These are phyloP conservation scores for Drosophila gunungcola DNA, from an alignment of 1,140 invertebrate genomes.

Conservation along the genomic window DNA sequence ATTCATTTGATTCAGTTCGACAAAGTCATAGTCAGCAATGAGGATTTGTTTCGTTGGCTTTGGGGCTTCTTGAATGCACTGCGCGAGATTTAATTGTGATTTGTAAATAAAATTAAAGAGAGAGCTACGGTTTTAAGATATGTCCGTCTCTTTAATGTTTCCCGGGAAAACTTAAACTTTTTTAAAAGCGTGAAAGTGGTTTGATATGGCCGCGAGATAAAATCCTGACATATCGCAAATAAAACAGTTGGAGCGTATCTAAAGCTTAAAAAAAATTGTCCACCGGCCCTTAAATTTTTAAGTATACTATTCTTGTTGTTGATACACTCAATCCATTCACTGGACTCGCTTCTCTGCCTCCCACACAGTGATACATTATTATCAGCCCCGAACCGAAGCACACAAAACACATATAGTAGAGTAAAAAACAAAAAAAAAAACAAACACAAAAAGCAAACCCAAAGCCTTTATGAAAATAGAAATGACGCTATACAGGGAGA, in stretches of 20 bases:
- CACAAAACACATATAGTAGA: constrained; percentile 35
- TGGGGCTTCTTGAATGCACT: constrained; percentile 73
- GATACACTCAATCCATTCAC: constrained; percentile 5
- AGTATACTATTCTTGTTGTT: background rate
- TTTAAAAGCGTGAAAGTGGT: constrained; percentile 41
- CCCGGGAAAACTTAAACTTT: constrained; percentile 7
- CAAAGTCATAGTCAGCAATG: constrained; percentile 78
- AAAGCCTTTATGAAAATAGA: constrained; percentile 76
- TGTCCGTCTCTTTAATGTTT: constrained; percentile 48
- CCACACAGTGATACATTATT: constrained; percentile 26
- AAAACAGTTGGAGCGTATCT: constrained; percentile 10
- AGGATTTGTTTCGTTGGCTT: constrained; percentile 60
- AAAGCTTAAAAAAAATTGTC: constrained; percentile 4
- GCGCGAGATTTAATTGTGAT: constrained; percentile 65
- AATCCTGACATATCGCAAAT: constrained; percentile 27
- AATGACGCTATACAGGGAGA: constrained; percentile 64
- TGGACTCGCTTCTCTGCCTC: constrained; percentile 14
- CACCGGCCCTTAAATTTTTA: background rate
- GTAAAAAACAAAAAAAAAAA: constrained; percentile 5
- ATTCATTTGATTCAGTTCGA: constrained; percentile 69
- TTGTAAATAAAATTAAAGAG: constrained; percentile 54
- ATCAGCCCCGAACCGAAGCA: constrained; percentile 58
- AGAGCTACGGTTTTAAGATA: constrained; percentile 26
- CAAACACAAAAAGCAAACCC: constrained; percentile 24
- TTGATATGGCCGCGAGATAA: constrained; percentile 40